Percentiles rank a stretch among this genome's conserved stretches.
These are phyloP conservation scores for Lichenostomus cassidix DNA, from an alignment of 2,113 vertebrate genomes.

Conservation along the genomic window DNA sequence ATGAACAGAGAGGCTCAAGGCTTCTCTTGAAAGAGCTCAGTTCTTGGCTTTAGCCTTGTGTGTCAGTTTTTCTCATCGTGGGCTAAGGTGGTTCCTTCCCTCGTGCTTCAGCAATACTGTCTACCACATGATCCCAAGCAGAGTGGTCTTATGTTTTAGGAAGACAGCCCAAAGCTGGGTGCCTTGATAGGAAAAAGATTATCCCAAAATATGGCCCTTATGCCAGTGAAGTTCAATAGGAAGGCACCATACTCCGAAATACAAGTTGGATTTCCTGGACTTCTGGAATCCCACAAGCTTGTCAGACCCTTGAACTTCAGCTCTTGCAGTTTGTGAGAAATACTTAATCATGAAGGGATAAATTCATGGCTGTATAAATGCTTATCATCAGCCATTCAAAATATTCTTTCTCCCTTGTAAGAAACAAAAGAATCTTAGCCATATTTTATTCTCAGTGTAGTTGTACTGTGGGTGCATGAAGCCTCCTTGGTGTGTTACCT, in stretches of 20 bases:
- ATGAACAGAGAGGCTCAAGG: neutral
- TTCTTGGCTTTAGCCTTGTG: neutral
- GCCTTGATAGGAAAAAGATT: neutral
- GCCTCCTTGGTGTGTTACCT: neutral
- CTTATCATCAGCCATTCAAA: neutral
- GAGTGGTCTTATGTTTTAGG: neutral
- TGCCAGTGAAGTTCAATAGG: neutral
- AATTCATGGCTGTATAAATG: neutral
- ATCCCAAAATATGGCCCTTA: neutral
- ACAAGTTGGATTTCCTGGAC: neutral
- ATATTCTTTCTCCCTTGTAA: neutral
- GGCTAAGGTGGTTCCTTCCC: neutral
- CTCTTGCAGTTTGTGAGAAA: neutral
- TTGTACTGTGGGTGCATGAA: neutral
- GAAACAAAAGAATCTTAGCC: neutral
- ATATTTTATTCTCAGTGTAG: neutral
- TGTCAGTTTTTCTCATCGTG: no score
- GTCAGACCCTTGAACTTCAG: neutral
- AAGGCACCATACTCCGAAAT: neutral
- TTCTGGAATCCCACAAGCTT: neutral
- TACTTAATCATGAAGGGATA: neutral
- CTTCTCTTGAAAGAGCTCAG: neutral
- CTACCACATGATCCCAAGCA: neutral
- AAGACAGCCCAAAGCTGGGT: neutral
- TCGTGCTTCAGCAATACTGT: neutral